Conservation (phyloP, 2,888 invertebrate genomes). For the Noctua janthe region DNA sequence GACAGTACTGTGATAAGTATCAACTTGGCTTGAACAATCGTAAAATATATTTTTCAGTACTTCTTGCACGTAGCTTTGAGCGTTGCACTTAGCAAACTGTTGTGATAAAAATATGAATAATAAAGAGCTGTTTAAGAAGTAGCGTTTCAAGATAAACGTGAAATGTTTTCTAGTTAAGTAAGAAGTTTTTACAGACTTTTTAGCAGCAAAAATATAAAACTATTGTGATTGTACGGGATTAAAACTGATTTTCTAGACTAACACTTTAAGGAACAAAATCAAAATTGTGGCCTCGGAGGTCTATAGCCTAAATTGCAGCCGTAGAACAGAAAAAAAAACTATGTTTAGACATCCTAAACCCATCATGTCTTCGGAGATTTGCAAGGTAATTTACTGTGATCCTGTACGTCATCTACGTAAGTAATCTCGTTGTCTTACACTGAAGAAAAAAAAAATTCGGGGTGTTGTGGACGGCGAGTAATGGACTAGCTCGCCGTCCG, state of each 20-base stretch:
- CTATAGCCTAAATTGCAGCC: neutral
- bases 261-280: neutral
- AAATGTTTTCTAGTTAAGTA: constrained; percentile 20
- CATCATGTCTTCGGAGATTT: neutral
- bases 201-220: neutral
- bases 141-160: constrained; percentile 44
- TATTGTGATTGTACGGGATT: neutral
- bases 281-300: too few relatives aligned
- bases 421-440: neutral
- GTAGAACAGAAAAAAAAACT: neutral
- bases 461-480: too few relatives aligned
- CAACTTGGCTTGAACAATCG: constrained; percentile 45
- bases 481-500: too few relatives aligned
- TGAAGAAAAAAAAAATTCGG: too few relatives aligned
- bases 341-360: neutral
- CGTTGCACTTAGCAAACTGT: constrained; percentile 55
- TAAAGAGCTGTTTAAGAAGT: constrained; percentile 50
- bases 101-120: constrained; percentile 62
- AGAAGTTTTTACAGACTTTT: constrained; percentile 1
- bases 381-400: too few relatives aligned
- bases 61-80: constrained; percentile 46
- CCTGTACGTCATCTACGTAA: neutral
- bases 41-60: constrained; percentile 59
- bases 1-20: constrained; percentile 50
- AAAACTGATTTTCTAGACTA: neutral